These are phyloP conservation scores for Eurosta solidaginis DNA, from an alignment of 1,140 invertebrate species.

Conservation along the genomic window DNA sequence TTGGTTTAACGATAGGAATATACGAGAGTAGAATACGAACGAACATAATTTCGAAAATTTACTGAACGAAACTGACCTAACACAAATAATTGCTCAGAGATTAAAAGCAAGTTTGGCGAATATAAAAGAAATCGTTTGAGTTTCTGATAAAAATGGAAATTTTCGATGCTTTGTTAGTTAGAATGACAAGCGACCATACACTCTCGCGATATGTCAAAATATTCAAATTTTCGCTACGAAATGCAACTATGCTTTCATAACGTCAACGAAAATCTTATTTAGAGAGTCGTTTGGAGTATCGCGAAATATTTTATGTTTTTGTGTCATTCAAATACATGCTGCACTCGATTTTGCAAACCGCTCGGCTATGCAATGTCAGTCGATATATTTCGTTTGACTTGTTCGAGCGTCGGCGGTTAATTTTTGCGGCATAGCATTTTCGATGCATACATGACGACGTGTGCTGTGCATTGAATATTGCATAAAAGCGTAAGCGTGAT, in stretches of 20 bases:
- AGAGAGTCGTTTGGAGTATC: too few species aligned
- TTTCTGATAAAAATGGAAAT: too few species aligned
- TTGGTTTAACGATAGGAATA: neutral
- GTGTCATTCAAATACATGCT: too few species aligned
- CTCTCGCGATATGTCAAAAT: neutral
- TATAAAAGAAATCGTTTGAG: too few species aligned
- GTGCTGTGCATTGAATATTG: neutral
- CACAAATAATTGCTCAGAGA: neutral
- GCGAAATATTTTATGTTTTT: too few species aligned
- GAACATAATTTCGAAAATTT: neutral
- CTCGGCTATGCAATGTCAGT: neutral
- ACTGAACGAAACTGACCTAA: neutral
- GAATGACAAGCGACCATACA: neutral
- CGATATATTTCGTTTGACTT: neutral
- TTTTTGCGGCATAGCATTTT: neutral
- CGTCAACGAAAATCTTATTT: neutral
- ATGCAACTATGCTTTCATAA: neutral
- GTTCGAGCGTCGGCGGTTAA: neutral
- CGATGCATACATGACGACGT: neutral
- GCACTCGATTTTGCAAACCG: neutral
- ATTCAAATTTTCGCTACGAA: slow-evolving; percentile 4
- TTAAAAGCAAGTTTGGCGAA: too few species aligned
- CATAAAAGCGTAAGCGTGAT: neutral
- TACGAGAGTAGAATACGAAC: neutral
- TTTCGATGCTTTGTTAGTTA: too few species aligned